Base-by-base conservation (phyloP, 1,140 invertebrate genomes). In the Drosophila littoralis region DNA sequence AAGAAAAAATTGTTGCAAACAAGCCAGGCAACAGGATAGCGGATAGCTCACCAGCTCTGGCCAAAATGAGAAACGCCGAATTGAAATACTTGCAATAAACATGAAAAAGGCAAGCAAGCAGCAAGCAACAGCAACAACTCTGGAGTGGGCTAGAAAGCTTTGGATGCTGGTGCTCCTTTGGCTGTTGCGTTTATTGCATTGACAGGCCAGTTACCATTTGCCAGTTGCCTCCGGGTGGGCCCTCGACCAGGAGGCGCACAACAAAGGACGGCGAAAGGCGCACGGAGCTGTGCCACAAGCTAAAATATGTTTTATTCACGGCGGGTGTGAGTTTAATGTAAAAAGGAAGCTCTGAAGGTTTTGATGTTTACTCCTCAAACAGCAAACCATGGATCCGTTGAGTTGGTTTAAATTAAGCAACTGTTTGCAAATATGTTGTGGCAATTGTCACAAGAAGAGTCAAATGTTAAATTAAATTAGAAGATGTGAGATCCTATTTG, bases 81-180 rank as follows among this genome's bases (percentile, higher is more conserved):
- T 81, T 88, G 81, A 85, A 85, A 85, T 85, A 85, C 81, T 88
- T 83, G 83, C 83, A 79, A 86, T 86, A 86, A 86, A 86, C 83
- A 88, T 79, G 83, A 72, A 74, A 88, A 86, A 77, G 79, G 84
- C 73, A 69, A 75, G 58, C 65, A 61, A 36, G 51, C 65, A 57
- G 15, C 51, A 66, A 65, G 35, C 52, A 43, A 3, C 28, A 40
- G 46, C 36, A 71, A 57, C 22, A 46, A 54, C 60, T 65, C 28
- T 51, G 52, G 48, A 51, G 32, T 45, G 63, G 54, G 63, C 64
- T 63, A 46, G 63, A 8, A 46, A 28, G 38, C 58, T 38, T 59
- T 50, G 60, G 45, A 68, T 65, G 45, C 72, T 76, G 79, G 58
- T 82, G 75, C 79, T 86, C 78, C 79, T 86, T 81, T 85, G 82